Base-by-base conservation (phyloP, 2,888 invertebrate species). In the Polydesmus complanatus region DNA sequence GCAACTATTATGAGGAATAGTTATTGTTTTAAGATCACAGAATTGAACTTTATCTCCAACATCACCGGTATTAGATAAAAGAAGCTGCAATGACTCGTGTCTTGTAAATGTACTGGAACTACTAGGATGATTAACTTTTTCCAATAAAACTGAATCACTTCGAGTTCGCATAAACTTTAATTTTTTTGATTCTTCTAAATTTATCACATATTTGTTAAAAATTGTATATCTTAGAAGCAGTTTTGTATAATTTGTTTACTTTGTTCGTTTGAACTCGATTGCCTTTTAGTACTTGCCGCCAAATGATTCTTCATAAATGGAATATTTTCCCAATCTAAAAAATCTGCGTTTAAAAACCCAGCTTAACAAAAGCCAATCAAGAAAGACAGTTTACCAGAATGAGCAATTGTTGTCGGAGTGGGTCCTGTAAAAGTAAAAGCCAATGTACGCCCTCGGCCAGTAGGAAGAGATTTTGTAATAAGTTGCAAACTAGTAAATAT, bases 401-500 rank as follows among this genome's bases (percentile, higher is more conserved):
- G 5, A 8, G 37, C 5, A 37, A 37, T 37, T 8, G 37, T 37
- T 37, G 37, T 14, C 37, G 37, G 37, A 8, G 37, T 37, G 27
- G 75, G 74, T 53, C 83, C 83, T 64, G 80, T 79, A 74, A 83
- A 84, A 68, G 78, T 78, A 72, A 83, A 84, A 63, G 83, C 82
- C 64, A 83, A 83, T 70, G 83, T 83, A 68, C 81, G 79, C 68
- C 81, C 74, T 48, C 37, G 49, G 18, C 52, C 52, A 52, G 22
- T 21, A 8, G 22, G 19, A 52, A 11, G 5, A 8, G 22, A 11
- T 23, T 52, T 52, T 77, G 71, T 74, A 69, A 86, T 84, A 66
- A 86, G 78, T 67, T 82, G 81, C 71, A 86, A 80, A 63, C 85
- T 84, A 66, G 84, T 82, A 68, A 86, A 78, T 66, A 86, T 84